Evolutionary conservation across 2,888 invertebrate species (phyloP).

Genomic region (Trachelus stipa): DNA sequence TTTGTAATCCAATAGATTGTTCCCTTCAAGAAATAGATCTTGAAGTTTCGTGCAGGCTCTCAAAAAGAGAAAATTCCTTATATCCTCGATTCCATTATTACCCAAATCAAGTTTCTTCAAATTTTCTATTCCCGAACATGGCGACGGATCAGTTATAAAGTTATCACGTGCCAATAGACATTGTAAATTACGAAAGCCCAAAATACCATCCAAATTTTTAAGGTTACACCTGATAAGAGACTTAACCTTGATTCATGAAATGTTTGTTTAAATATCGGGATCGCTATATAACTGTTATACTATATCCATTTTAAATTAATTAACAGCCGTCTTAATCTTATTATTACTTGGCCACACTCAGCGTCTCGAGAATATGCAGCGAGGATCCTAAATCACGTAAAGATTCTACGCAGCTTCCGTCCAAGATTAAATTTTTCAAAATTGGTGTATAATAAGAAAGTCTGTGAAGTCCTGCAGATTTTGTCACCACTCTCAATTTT

Average conservation of each 20-base stretch:
- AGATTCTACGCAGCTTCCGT: conserved; percentile 32
- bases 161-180: conserved; percentile 28
- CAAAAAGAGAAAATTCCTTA: conserved; percentile 26
- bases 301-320: neutral
- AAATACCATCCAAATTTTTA: conserved; percentile 30
- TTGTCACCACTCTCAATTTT: conserved; percentile 30
- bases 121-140: conserved; percentile 28
- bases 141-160: conserved; percentile 26
- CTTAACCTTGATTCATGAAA: neutral
- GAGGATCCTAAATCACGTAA: conserved; percentile 33
- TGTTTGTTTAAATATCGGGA: neutral
- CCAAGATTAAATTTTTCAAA: conserved; percentile 27
- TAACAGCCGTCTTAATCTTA: neutral
- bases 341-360: conserved; percentile 29
- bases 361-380: conserved; percentile 21
- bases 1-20: conserved; percentile 25
- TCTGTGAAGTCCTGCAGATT: conserved; percentile 34
- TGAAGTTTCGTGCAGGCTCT: conserved; percentile 23
- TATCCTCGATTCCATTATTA: conserved; percentile 26
- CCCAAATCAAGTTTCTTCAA: conserved; percentile 25
- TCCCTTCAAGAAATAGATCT: conserved; percentile 24
- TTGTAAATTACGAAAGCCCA: conserved; percentile 25
- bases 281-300: neutral
- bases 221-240: conserved; percentile 25
- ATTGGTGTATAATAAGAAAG: conserved; percentile 31